phyloP scores from a whole-genome alignment of 2,888 invertebrate species.

The Lingula anatina region DNA sequence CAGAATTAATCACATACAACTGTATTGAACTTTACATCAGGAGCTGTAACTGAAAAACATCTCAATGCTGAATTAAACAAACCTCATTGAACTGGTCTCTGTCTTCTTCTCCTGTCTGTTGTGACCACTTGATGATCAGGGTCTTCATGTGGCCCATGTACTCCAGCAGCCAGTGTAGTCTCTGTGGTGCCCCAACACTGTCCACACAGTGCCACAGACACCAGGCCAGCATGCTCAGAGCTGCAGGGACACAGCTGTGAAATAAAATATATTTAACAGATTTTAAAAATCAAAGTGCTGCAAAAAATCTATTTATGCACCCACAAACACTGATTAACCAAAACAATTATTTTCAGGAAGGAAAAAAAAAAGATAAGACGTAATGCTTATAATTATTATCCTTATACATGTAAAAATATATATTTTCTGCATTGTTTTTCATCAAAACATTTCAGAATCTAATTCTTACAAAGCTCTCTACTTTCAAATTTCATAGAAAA shows the following conservation, averaged over 20 bases:
- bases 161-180: conserved; percentile 39
- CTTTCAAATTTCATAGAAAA: too few relatives aligned
- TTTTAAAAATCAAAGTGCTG: neutral
- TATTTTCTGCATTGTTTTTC: too few relatives aligned
- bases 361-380: too few relatives aligned
- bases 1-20: neutral
- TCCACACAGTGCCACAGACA: conserved; percentile 20
- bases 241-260: conserved; percentile 3
- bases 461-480: too few relatives aligned
- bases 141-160: conserved; percentile 40
- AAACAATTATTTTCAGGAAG: too few relatives aligned
- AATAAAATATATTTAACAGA: conserved; percentile 1
- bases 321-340: too few relatives aligned
- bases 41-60: neutral
- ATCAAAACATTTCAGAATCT: too few relatives aligned
- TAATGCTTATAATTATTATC: too few relatives aligned
- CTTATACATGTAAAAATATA: too few relatives aligned
- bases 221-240: conserved; percentile 16
- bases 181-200: conserved; percentile 14
- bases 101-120: conserved; percentile 19
- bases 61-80: neutral
- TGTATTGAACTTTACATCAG: neutral
- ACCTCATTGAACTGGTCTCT: neutral
- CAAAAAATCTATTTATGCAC: too few relatives aligned
- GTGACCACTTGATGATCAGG: conserved; percentile 20